phyloP scores from a whole-genome alignment of 2,113 vertebrate species.

The Galemys pyrenaicus region DNA sequence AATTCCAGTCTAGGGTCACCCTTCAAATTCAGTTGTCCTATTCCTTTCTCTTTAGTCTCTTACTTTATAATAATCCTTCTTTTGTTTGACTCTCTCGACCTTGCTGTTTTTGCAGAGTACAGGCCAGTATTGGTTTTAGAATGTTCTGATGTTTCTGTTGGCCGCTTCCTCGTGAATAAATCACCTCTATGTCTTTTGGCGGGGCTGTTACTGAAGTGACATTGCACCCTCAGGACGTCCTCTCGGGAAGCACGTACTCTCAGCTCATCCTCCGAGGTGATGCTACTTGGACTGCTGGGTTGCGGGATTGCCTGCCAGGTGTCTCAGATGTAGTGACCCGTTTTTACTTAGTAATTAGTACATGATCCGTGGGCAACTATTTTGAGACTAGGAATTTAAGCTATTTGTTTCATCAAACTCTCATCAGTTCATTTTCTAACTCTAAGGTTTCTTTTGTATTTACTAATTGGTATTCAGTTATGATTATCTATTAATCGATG shows the following conservation, averaged over 20 bases:
- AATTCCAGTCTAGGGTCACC: too few species aligned
- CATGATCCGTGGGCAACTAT: not conserved
- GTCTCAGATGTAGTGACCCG: not conserved
- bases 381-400: not conserved
- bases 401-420: not conserved
- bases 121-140: not conserved
- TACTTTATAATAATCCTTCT: not conserved
- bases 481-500: not conserved
- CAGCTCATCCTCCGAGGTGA: not conserved
- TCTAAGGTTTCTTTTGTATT: not conserved
- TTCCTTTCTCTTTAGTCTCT: not conserved
- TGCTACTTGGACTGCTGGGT: not conserved
- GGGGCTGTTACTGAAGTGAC: not conserved
- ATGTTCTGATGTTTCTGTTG: not conserved
- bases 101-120: not conserved
- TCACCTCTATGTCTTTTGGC: too few species aligned
- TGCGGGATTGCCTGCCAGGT: not conserved
- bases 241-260: fast-evolving
- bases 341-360: not conserved
- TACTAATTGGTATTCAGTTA: not conserved
- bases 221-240: too few species aligned
- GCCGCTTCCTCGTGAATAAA: not conserved
- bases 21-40: not conserved
- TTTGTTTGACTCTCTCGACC: not conserved
- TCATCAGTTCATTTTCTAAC: not conserved